Conservation (phyloP, 2,797 vertebrate species). For the Chaetophractus vellerosus region DNA sequence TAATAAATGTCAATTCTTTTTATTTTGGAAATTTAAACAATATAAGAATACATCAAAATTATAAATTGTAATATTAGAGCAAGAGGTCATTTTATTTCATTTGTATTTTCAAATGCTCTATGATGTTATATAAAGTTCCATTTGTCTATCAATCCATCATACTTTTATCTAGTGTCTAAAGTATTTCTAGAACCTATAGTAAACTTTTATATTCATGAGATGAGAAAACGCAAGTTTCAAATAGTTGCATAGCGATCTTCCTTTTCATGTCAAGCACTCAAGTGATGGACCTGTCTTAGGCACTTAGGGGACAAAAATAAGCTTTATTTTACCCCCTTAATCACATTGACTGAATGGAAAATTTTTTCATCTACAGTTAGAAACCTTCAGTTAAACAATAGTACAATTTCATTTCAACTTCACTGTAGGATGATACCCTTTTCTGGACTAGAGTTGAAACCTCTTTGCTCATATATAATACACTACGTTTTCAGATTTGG, state of each 20-base stretch:
- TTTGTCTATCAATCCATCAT: slow-evolving; percentile 8
- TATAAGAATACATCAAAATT: neutral
- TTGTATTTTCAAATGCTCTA: neutral
- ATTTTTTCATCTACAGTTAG: neutral
- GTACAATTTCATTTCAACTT: neutral
- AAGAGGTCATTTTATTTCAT: neutral
- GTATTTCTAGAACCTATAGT: neutral
- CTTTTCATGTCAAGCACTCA: neutral
- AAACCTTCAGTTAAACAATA: neutral
- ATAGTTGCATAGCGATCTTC: neutral
- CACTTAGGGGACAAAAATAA: neutral
- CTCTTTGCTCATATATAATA: neutral
- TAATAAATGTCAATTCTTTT: slow-evolving; percentile 11
- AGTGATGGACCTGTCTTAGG: neutral
- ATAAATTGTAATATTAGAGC: neutral
- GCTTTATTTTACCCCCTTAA: neutral
- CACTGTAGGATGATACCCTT: neutral
- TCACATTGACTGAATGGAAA: neutral
- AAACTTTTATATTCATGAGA: neutral
- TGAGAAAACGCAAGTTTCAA: neutral
- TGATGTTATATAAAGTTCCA: neutral
- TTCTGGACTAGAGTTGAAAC: neutral
- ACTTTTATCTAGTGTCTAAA: neutral
- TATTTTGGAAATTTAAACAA: neutral
- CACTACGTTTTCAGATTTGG: neutral